Conservation (phyloP, 1,140 invertebrate species). For the Trachymyrmex cornetzi region DNA sequence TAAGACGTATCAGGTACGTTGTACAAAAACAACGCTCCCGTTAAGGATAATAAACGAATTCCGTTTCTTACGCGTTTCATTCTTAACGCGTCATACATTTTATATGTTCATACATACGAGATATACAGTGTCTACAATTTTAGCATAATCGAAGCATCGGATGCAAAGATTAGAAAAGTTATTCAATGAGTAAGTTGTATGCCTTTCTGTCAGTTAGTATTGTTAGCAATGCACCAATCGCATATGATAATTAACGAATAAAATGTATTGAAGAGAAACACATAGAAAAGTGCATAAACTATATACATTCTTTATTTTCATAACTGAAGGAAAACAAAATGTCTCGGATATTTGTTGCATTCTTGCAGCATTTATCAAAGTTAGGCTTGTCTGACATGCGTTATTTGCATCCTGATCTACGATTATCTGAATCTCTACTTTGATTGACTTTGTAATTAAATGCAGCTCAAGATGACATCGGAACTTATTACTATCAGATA, state of each 20-base stretch:
- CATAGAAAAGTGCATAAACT: not conserved
- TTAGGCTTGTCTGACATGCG: not conserved
- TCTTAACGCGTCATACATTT: constrained; percentile 31
- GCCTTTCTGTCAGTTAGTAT: not conserved
- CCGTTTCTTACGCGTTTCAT: constrained; percentile 29
- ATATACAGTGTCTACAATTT: constrained; percentile 40
- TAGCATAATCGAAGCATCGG: constrained; percentile 7
- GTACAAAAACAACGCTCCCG: constrained; percentile 34
- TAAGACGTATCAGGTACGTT: constrained; percentile 47
- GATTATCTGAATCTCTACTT: constrained; percentile 67
- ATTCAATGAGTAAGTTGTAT: not conserved
- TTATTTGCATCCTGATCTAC: constrained; percentile 48
- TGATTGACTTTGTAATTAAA: constrained; percentile 80
- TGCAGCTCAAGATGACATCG: constrained; percentile 45
- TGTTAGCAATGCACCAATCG: not conserved
- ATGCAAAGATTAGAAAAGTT: constrained; percentile 26
- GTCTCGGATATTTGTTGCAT: not conserved
- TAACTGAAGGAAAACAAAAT: not conserved
- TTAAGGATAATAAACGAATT: constrained; percentile 47
- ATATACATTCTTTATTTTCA: constrained; percentile 11
- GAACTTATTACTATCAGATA: constrained; percentile 36
- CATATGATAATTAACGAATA: not conserved
- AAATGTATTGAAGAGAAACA: constrained; percentile 22
- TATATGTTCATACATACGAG: constrained; percentile 37
- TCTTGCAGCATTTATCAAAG: not conserved